Evolutionary conservation across 2,888 invertebrate species (phyloP).

Genomic region (Loripinus fragilis): DNA sequence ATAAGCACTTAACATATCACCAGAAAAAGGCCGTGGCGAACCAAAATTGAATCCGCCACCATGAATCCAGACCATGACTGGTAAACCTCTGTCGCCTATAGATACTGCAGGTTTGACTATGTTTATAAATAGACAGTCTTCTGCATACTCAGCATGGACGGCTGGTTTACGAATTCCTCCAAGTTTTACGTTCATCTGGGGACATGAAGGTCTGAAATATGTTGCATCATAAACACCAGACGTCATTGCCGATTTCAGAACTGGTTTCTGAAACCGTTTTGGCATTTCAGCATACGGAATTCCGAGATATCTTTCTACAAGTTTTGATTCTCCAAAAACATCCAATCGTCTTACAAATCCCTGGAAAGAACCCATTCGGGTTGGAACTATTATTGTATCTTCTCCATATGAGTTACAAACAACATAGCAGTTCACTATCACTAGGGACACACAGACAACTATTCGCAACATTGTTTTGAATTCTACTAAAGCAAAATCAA

Average conservation of each 20-base stretch:
- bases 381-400: no score
- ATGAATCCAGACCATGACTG: neutral
- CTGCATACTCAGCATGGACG: neutral
- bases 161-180: neutral
- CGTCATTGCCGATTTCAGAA: neutral
- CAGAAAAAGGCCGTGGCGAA: neutral
- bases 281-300: neutral
- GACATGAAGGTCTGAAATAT: neutral
- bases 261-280: neutral
- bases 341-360: neutral
- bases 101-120: neutral
- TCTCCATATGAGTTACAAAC: no score
- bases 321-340: neutral
- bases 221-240: neutral
- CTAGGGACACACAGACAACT: no score
- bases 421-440: no score
- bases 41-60: neutral
- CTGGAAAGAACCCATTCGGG: neutral
- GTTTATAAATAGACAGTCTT: neutral
- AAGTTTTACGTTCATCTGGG: neutral
- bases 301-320: neutral
- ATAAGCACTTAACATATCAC: neutral
- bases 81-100: neutral
- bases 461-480: no score
- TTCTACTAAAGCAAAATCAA: no score